A percentile compares a stretch with the other conserved stretches of the same genome.
These are phyloP conservation scores for Ecdyonurus torrentis DNA, from an alignment of 2,888 invertebrate genomes.

Conservation along the genomic window DNA sequence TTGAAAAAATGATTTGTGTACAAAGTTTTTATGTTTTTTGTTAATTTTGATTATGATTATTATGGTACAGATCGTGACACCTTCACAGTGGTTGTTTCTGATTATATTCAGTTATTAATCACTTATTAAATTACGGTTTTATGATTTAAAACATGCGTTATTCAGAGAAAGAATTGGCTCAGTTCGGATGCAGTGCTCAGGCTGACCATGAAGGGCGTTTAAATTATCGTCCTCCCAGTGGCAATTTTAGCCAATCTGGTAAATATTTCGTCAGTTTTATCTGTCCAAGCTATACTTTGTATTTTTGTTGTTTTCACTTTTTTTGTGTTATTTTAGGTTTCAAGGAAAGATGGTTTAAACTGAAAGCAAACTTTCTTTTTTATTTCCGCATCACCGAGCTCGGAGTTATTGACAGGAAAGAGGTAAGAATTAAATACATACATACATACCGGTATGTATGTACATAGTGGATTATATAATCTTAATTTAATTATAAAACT, in stretches of 20 bases:
- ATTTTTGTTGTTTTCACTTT: not conserved
- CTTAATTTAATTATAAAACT: too few species aligned
- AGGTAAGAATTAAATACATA: slow-evolving; percentile 18
- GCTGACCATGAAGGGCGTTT: slow-evolving; percentile 52
- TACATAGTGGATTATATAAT: slow-evolving; percentile 1
- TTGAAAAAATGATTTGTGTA: not conserved
- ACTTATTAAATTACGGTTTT: too few species aligned
- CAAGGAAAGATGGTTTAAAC: slow-evolving; percentile 61
- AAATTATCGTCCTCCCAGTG: slow-evolving; percentile 39
- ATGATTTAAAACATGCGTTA: slow-evolving; percentile 46
- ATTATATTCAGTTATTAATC: too few species aligned
- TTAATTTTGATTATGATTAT: too few species aligned
- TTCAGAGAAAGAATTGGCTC: slow-evolving; percentile 49
- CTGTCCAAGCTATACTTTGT: not conserved
- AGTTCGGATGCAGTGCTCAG: slow-evolving; percentile 35
- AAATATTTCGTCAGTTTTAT: not conserved
- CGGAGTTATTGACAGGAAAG: slow-evolving; percentile 42
- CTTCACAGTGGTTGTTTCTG: too few species aligned
- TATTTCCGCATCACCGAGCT: slow-evolving; percentile 55
- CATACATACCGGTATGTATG: too few species aligned
- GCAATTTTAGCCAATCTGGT: slow-evolving; percentile 18
- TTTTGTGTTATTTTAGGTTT: slow-evolving; percentile 36
- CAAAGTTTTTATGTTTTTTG: not conserved
- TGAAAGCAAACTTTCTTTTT: slow-evolving; percentile 56
- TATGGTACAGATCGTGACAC: too few species aligned